phyloP scores from a whole-genome alignment of 2,888 invertebrate species.

The Heliconius erato region DNA sequence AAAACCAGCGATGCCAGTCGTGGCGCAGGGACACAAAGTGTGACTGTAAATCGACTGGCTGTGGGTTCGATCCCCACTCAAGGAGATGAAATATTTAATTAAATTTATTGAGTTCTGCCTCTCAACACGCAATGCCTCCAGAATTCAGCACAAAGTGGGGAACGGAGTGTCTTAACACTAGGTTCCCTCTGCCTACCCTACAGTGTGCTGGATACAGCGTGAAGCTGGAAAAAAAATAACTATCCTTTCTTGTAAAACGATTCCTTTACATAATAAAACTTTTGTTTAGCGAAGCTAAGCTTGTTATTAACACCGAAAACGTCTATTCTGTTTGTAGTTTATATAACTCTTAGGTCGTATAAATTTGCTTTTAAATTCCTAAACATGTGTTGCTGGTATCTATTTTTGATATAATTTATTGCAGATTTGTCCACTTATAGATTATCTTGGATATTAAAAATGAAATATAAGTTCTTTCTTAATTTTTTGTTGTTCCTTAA shows the following conservation, averaged over 20 bases:
- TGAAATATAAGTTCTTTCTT: neutral
- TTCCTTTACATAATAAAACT: neutral
- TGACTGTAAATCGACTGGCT: no score
- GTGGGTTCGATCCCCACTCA: no score
- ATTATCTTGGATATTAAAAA: neutral
- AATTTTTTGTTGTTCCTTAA: neutral
- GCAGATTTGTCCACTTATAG: neutral
- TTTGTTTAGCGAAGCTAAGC: neutral
- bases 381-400: neutral
- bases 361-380: neutral
- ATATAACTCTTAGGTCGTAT: neutral
- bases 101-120: no score
- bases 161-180: neutral
- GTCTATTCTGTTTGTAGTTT: neutral
- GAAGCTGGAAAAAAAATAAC: neutral
- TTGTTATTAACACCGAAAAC: neutral
- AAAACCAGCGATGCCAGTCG: no score
- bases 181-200: neutral
- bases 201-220: no score
- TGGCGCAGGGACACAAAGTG: no score
- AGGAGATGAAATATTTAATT: no score
- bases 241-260: neutral
- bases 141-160: no score
- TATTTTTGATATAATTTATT: neutral
- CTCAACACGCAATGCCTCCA: no score